Evolutionary conservation across 2,113 vertebrate genomes (phyloP).

Genomic region (Hippocampus barbouri): DNA sequence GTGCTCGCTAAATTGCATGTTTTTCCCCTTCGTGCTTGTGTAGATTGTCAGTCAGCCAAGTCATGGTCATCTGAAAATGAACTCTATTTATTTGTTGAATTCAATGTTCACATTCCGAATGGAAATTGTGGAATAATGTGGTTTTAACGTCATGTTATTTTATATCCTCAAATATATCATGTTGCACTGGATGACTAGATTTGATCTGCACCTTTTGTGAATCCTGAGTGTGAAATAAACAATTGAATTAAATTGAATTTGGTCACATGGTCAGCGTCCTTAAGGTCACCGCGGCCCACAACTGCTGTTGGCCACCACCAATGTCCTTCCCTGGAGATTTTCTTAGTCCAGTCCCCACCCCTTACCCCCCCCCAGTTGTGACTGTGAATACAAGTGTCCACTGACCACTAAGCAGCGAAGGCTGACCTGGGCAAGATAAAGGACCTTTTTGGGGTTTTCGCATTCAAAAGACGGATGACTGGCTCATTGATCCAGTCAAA

Average conservation of each 20-base stretch:
- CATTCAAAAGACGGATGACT: slow-evolving; percentile 62
- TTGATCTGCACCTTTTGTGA: background rate
- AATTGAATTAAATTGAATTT: slow-evolving; percentile 18
- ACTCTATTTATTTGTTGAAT: too few species aligned
- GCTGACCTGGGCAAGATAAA: slow-evolving; percentile 26
- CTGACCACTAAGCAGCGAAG: slow-evolving; percentile 58
- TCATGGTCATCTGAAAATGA: too few species aligned
- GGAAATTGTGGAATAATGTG: too few species aligned
- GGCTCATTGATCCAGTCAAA: slow-evolving; percentile 71
- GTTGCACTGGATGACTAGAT: background rate
- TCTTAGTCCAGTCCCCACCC: slow-evolving; percentile 16
- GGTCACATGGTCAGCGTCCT: slow-evolving; percentile 16
- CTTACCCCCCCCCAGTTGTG: slow-evolving; percentile 56
- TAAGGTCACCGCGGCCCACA: slow-evolving; percentile 41
- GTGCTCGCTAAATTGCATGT: too few species aligned
- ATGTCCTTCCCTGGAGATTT: slow-evolving; percentile 54
- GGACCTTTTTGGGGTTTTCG: slow-evolving; percentile 35
- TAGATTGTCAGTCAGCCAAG: too few species aligned
- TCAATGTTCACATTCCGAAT: too few species aligned
- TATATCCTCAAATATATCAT: background rate
- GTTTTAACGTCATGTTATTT: too few species aligned
- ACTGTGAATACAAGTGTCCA: slow-evolving; percentile 49
- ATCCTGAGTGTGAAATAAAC: background rate
- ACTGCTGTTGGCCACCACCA: slow-evolving; percentile 48
- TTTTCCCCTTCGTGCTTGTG: too few species aligned